These are phyloP conservation scores for Choreutis nemorana DNA, from an alignment of 2,888 invertebrate species.

Conservation along the genomic window DNA sequence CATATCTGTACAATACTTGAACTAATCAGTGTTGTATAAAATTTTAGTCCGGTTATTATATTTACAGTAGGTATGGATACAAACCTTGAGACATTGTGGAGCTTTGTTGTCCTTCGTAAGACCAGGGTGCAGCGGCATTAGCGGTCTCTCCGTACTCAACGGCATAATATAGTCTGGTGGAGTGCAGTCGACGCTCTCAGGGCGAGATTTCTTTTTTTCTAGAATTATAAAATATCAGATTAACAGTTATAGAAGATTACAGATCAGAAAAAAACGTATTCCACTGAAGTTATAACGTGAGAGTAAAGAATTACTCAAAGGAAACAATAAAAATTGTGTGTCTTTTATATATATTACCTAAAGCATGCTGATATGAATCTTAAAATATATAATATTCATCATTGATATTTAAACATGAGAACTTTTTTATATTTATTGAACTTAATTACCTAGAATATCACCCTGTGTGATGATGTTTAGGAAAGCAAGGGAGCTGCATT, in stretches of 20 bases:
- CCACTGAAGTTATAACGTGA: too few species aligned
- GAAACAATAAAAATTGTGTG: too few species aligned
- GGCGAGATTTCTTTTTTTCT: conserved; percentile 90
- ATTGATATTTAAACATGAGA: conserved; percentile 3
- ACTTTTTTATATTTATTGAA: conserved; percentile 9
- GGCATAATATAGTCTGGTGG: conserved; percentile 98
- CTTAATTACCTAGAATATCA: conserved; percentile 72
- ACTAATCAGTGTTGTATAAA: too few species aligned
- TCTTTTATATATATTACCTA: too few species aligned
- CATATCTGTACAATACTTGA: too few species aligned
- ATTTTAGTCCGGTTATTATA: too few species aligned
- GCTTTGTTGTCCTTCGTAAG: conserved; percentile 87
- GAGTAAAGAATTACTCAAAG: too few species aligned
- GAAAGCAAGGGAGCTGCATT: conserved; percentile 95
- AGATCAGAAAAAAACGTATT: too few species aligned
- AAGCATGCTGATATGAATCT: too few species aligned
- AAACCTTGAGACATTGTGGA: conserved; percentile 84
- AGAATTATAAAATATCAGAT: conserved; percentile 14
- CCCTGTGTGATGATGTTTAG: conserved; percentile 94
- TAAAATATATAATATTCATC: background rate
- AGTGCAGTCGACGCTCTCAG: conserved; percentile 94
- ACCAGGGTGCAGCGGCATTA: conserved; percentile 88
- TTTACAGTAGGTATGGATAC: too few species aligned
- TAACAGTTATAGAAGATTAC: too few species aligned
- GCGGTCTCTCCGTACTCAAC: conserved; percentile 84